These are phyloP conservation scores for Drosophila bifasciata DNA, from an alignment of 1,140 invertebrate genomes.

Conservation along the genomic window DNA sequence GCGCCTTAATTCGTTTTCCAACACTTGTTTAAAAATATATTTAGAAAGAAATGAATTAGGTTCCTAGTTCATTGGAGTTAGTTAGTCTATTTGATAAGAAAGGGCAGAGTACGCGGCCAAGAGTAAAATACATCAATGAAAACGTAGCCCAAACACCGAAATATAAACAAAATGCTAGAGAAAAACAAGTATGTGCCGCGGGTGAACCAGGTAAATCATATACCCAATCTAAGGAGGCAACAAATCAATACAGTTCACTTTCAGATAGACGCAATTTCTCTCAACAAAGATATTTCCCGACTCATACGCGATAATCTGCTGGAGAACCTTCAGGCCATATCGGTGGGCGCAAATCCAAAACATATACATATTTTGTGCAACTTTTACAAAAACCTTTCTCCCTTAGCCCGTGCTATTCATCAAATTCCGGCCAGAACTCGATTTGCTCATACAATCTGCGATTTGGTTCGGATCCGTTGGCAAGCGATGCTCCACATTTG, in stretches of 20 bases:
- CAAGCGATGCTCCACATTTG: slow-evolving; percentile 86
- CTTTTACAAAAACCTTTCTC: background rate
- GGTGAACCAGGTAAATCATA: slow-evolving; percentile 84
- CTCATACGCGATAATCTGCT: slow-evolving; percentile 85
- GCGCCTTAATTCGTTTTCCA: no score
- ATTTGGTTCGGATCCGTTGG: slow-evolving; percentile 86
- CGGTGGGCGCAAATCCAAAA: slow-evolving; percentile 79
- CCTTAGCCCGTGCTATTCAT: slow-evolving; percentile 85
- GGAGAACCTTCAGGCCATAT: slow-evolving; percentile 85
- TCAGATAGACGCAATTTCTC: slow-evolving; percentile 86
- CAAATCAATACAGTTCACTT: slow-evolving; percentile 3
- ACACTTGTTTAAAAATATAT: background rate
- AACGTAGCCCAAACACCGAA: slow-evolving; percentile 13
- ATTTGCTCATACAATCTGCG: slow-evolving; percentile 85
- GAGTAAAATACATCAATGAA: slow-evolving; percentile 38
- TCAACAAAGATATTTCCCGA: slow-evolving; percentile 86
- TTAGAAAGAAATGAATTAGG: no score
- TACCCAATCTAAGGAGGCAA: background rate
- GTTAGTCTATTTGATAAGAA: no score
- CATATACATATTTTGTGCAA: background rate
- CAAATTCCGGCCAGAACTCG: slow-evolving; percentile 86
- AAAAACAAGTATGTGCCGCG: slow-evolving; percentile 81
- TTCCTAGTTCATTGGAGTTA: no score
- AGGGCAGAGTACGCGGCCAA: slow-evolving; percentile 8
- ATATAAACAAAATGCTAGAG: slow-evolving; percentile 67